Evolutionary conservation across 2,113 vertebrate species (phyloP).

Genomic region (Mesembrinibis cayennensis): DNA sequence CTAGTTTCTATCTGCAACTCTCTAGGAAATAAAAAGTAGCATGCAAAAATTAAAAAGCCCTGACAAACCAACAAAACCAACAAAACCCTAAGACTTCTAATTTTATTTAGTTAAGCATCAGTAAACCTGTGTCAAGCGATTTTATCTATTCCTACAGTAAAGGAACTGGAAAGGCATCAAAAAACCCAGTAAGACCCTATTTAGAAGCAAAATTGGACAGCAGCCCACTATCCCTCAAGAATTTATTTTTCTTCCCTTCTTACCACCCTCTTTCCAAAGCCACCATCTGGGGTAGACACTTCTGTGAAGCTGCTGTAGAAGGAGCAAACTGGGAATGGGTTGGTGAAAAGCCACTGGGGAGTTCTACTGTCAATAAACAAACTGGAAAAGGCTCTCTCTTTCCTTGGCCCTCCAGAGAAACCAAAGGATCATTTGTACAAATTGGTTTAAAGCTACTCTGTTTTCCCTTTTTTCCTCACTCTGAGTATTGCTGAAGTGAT

Average conservation of each 20-base stretch:
- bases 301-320: neutral
- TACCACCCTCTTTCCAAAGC: neutral
- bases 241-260: neutral
- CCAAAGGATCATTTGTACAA: neutral
- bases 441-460: neutral
- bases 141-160: neutral
- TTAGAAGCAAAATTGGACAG: neutral
- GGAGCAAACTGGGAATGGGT: neutral
- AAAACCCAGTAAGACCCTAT: neutral
- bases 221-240: neutral
- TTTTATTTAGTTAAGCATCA: neutral
- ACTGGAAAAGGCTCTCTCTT: fast-evolving
- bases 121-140: neutral
- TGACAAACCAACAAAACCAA: neutral
- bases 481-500: neutral
- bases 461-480: neutral
- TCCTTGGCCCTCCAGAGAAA: neutral
- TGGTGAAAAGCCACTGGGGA: neutral
- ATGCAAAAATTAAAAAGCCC: neutral
- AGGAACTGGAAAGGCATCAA: neutral
- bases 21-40: neutral
- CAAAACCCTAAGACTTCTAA: neutral
- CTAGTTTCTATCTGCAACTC: neutral
- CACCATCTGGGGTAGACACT: neutral
- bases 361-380: neutral